Evolutionary conservation across 53 echinoderm and acorn worm species (phyloP), one percentile per base, ranked within the genome.

Genomic region (Echinometra lucunter): DNA sequence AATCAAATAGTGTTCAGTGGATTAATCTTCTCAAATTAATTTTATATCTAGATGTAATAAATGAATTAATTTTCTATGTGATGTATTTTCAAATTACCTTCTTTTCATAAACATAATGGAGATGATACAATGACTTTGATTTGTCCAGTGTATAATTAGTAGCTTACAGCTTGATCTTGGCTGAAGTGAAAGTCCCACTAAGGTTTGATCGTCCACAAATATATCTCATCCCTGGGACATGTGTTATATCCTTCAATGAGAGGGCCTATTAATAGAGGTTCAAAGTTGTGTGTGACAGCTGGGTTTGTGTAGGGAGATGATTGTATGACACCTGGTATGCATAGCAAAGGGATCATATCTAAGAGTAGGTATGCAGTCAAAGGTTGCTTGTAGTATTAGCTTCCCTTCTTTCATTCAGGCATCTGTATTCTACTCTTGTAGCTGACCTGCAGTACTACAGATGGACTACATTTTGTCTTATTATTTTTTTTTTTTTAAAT

Each of bases 251-350:
- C 85, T 37, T 85, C 85, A 85, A 13, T 85, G 85, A 49, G 49
- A n/a, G 27, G 85, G 11, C 85, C 85, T 85, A 85, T 85, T 85
- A 53, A 85, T 85, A 85, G 85, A 85, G 85, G 45, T 27, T n/a
- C 28, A 28, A 60, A 89, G 89, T 60, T 89, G 30, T 89, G 37
- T 37, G 6, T 89, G 89, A 60, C 89, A 89, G 89, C 89, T 89
- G 89, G 89, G 89, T 89, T 57, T 60, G 60, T 60, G 60, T 57
- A 89, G 89, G 35, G 89, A 30, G 25, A 56, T 85, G 44, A 27
- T 89, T 38, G 89, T 57, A 35, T 60, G 58, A 38, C 89, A 57
- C 45, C 37, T 28, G 70, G 91, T 67, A 45, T 91, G 91, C 91
- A 91, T 67, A 91, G 91, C 91, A 30, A 0, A 44, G 91, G 35